A percentile compares a stretch with the other conserved stretches of the same genome.
Evolutionary conservation across 2,888 invertebrate genomes (phyloP).

Genomic region (Pyrrhosoma nymphula): DNA sequence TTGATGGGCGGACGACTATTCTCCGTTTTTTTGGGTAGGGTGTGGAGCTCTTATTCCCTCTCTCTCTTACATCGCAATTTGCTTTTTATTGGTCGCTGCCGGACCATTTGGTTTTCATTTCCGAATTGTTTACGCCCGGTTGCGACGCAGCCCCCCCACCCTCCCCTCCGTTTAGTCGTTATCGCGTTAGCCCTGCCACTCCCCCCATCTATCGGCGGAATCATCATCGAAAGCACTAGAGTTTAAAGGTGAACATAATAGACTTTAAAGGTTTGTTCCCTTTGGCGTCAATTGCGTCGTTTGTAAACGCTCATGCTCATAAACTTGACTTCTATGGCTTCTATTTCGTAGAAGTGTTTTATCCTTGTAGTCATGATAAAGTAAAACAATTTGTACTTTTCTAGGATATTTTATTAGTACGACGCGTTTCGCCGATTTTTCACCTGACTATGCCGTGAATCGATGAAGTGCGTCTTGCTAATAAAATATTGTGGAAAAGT

Average conservation of each 20-base stretch:
- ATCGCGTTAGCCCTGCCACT: not conserved
- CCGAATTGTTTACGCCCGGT: not conserved
- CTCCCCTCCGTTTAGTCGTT: not conserved
- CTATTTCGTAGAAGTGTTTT: too few species aligned
- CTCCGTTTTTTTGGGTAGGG: not conserved
- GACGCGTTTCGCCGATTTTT: too few species aligned
- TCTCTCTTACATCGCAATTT: not conserved
- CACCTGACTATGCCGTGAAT: too few species aligned
- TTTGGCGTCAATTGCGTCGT: not conserved
- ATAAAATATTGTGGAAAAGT: too few species aligned
- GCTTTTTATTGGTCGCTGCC: constrained; percentile 11
- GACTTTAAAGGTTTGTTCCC: not conserved
- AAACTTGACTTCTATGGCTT: too few species aligned
- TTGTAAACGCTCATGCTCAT: not conserved
- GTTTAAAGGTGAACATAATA: not conserved
- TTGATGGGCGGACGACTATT: not conserved
- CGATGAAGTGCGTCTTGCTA: too few species aligned
- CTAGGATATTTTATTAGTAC: too few species aligned
- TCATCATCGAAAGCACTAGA: not conserved
- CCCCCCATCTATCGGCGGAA: not conserved
- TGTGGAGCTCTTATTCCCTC: not conserved
- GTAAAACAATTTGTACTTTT: too few species aligned
- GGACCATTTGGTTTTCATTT: not conserved
- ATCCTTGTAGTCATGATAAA: too few species aligned
- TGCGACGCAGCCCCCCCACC: not conserved